phyloP scores from a whole-genome alignment of 2,797 vertebrate species.

The Micrastur ruficollis region DNA sequence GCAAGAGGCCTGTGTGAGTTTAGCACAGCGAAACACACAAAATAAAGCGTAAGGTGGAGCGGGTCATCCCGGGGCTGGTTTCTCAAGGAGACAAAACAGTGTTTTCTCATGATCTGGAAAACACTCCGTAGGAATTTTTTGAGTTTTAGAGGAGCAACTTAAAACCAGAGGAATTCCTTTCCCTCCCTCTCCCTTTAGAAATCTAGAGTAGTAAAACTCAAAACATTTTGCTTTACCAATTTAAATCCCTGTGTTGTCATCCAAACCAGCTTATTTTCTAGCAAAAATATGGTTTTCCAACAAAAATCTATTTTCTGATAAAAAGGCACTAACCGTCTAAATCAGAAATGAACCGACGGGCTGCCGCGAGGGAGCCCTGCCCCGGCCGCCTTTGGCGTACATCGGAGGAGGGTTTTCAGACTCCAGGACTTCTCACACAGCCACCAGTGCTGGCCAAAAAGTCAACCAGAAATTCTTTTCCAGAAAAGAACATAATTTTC shows the following conservation, averaged over 20 bases:
- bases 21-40: accelerated
- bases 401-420: neutral
- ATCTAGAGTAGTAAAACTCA: neutral
- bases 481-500: neutral
- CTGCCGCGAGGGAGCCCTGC: neutral
- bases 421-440: accelerated
- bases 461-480: neutral
- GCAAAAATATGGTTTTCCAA: neutral
- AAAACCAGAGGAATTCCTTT: neutral
- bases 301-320: neutral
- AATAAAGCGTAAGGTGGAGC: neutral
- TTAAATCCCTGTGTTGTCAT: neutral
- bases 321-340: neutral
- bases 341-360: neutral
- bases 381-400: accelerated
- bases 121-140: neutral
- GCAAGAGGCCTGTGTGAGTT: neutral
- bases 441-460: neutral
- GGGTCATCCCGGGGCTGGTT: accelerated
- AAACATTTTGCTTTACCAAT: neutral
- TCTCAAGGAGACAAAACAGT: neutral
- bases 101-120: neutral
- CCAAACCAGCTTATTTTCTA: neutral
- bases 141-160: neutral
- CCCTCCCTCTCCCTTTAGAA: neutral